These are phyloP conservation scores for Lasioglossum malachurum DNA, from an alignment of 2,888 invertebrate species.

Conservation along the genomic window DNA sequence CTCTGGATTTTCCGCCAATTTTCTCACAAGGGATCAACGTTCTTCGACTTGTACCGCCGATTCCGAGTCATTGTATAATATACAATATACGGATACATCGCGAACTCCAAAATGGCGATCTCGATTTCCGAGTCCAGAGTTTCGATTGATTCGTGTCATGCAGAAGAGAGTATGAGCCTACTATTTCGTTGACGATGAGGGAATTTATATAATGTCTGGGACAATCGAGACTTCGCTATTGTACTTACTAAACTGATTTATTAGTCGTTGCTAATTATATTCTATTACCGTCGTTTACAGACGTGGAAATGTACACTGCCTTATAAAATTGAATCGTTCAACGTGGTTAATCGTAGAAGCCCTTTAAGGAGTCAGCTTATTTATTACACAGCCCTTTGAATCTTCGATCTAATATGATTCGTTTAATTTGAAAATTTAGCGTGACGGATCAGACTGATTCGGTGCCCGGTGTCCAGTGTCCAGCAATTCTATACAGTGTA, in stretches of 20 bases:
- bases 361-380: neutral
- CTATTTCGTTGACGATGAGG: neutral
- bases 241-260: neutral
- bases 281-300: neutral
- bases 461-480: too few species aligned
- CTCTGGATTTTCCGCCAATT: neutral
- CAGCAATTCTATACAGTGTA: too few species aligned
- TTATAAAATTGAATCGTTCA: neutral
- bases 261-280: neutral
- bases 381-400: neutral
- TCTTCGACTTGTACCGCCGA: neutral
- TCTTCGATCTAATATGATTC: too few species aligned
- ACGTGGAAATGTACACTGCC: neutral
- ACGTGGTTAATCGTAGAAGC: neutral
- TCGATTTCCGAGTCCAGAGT: neutral
- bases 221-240: neutral
- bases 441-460: too few species aligned
- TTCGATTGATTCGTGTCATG: neutral
- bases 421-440: too few species aligned
- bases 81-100: neutral
- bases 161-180: neutral
- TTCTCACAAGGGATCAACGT: neutral
- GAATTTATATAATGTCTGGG: neutral
- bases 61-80: conserved; percentile 18
- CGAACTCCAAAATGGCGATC: neutral